Evolutionary conservation across 1,140 invertebrate species (phyloP), one percentile per base, ranked within the genome.

Genomic region (Micrasema minimum): DNA sequence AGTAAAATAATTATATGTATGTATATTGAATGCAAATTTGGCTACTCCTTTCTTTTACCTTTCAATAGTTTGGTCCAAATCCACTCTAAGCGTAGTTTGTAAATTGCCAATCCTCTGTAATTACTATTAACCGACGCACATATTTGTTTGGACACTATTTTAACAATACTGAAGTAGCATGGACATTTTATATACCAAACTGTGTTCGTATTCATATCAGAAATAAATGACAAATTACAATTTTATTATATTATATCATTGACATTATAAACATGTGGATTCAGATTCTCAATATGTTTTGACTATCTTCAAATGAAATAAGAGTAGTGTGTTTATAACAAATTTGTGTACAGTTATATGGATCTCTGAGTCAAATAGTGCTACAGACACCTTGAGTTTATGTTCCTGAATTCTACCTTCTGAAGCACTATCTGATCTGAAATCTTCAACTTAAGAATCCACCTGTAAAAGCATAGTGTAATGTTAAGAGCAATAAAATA

Each of bases 201-300:
- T 75, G 74, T 75, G 74, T 75, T 75, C 74, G 74, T 75, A 72
- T 69, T 69, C 70, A 71, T 75, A 75, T 74, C 72, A 74, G 53
- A 74, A 53, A 61, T 31, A 35, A 69, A 66, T 70, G 23, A 55
- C 43, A 51, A 55, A 67, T 66, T 65, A 23, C 45, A 37, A 66
- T 50, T 66, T 51, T 66, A 50, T 66, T 66, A 26, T 31, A 46
- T 26, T 31, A 46, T 26, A 64, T 31, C 11, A 51, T 66, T 66
- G 62, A 66, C 62, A 51, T 41, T 46, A 31, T 31, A 31, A 4
- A 12, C 22, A 59, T 43, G 18, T 59, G 35, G 35, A 66, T 67
- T 55, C 65, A 65, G 31, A 55, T 55, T 67, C 50, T 55, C 50
- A 18, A 66, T 37, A 55, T 66, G 65, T 55, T 67, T 67, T 35